phyloP scores from a whole-genome alignment of 1,140 invertebrate genomes.

The Homalodisca vitripennis region DNA sequence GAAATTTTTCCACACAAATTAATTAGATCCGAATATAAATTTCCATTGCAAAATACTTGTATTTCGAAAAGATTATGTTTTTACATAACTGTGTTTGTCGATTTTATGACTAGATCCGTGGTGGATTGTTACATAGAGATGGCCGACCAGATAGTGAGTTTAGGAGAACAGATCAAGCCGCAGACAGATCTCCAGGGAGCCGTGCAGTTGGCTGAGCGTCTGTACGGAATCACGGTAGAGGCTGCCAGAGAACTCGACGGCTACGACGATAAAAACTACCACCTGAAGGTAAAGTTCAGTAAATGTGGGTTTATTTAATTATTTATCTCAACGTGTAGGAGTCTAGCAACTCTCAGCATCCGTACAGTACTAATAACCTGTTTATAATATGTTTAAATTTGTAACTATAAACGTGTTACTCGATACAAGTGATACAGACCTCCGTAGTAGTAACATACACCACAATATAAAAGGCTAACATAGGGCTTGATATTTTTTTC shows the following conservation, averaged over 20 bases:
- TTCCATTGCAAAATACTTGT: too few relatives aligned
- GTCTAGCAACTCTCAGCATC: neutral
- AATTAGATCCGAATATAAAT: too few relatives aligned
- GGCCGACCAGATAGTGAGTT: neutral
- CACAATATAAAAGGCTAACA: neutral
- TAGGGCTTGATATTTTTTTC: too few relatives aligned
- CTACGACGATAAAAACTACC: conserved; percentile 18
- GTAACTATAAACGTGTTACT: neutral
- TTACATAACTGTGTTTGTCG: too few relatives aligned
- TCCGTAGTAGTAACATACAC: neutral
- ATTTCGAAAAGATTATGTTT: too few relatives aligned
- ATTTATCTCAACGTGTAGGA: neutral
- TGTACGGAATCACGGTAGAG: neutral
- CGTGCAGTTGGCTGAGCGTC: neutral
- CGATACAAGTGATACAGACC: neutral
- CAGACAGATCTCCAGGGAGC: neutral
- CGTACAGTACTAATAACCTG: neutral
- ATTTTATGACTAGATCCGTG: too few relatives aligned
- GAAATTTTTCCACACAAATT: too few relatives aligned
- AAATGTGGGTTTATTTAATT: neutral
- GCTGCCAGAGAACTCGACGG: neutral
- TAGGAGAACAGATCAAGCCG: conserved; percentile 5
- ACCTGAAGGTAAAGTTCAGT: neutral
- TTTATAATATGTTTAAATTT: neutral
- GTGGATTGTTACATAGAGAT: too few relatives aligned